Conservation (phyloP, 2,888 invertebrate species). For the Deilephila elpenor region DNA sequence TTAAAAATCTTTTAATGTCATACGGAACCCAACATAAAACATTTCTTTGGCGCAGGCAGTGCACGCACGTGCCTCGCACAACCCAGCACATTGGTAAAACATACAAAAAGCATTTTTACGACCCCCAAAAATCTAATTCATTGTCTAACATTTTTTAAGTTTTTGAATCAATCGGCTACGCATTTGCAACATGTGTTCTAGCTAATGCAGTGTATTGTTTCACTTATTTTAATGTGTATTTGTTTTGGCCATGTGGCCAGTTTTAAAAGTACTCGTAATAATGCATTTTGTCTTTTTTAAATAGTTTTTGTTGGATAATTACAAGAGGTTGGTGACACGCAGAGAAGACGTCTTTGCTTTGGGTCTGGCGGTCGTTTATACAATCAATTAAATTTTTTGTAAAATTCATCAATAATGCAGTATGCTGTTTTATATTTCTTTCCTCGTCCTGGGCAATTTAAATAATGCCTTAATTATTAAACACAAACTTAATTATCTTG, state of each 20-base stretch:
- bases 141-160: not conserved
- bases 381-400: too few species aligned
- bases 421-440: too few species aligned
- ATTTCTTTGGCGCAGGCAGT: too few species aligned
- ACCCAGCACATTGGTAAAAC: not conserved
- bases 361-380: too few species aligned
- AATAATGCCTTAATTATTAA: too few species aligned
- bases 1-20: not conserved
- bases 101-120: constrained; percentile 2
- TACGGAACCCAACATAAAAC: not conserved
- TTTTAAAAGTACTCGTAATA: constrained; percentile 1
- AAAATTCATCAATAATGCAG: too few species aligned
- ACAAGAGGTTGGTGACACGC: not conserved
- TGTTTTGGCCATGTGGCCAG: constrained; percentile 12
- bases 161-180: constrained; percentile 5
- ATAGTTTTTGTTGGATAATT: not conserved
- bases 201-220: not conserved
- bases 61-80: not conserved
- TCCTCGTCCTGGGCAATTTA: too few species aligned
- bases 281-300: not conserved
- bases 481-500: too few species aligned
- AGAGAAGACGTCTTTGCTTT: not conserved
- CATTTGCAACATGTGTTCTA: not conserved
- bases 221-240: not conserved
- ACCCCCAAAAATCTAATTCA: not conserved